phyloP scores from a whole-genome alignment of 2,113 vertebrate genomes.

The Xenopus laevis region DNA sequence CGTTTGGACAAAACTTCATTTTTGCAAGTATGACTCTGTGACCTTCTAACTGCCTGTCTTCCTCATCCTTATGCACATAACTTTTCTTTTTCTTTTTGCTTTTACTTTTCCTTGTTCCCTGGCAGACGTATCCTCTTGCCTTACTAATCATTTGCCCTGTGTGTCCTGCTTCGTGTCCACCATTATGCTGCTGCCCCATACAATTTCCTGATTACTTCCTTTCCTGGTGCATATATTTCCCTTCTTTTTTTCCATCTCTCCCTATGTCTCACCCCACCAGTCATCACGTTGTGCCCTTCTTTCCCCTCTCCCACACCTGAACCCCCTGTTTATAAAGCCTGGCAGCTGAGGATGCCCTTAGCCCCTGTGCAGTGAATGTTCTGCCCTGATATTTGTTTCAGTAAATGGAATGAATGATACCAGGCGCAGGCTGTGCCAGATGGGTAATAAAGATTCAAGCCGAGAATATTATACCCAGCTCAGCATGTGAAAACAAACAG shows the following conservation, averaged over 20 bases:
- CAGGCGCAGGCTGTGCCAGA: slow-evolving; percentile 49
- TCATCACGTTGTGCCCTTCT: background rate
- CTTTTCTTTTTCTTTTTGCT: too few relatives aligned
- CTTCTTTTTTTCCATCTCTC: background rate
- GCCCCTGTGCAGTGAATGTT: slow-evolving; percentile 19
- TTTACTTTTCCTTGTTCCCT: too few relatives aligned
- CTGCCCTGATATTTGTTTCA: slow-evolving; percentile 49
- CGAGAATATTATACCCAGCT: slow-evolving; percentile 54
- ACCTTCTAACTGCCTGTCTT: too few relatives aligned
- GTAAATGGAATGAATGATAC: slow-evolving; percentile 62
- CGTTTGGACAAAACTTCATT: too few relatives aligned
- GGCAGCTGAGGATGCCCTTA: slow-evolving; percentile 40
- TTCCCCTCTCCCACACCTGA: background rate
- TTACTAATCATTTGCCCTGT: too few relatives aligned
- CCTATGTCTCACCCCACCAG: background rate
- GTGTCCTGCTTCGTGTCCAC: too few relatives aligned
- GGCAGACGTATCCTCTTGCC: too few relatives aligned
- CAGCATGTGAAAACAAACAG: slow-evolving; percentile 46
- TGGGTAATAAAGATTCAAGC: slow-evolving; percentile 61
- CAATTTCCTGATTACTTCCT: too few relatives aligned
- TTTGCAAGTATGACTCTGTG: too few relatives aligned
- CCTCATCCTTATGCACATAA: too few relatives aligned
- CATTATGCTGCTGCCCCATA: too few relatives aligned
- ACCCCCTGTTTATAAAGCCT: slow-evolving; percentile 1
- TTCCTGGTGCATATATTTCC: background rate